Conservation (phyloP, 2,888 invertebrate genomes). For the Eupithecia pulchellata region DNA sequence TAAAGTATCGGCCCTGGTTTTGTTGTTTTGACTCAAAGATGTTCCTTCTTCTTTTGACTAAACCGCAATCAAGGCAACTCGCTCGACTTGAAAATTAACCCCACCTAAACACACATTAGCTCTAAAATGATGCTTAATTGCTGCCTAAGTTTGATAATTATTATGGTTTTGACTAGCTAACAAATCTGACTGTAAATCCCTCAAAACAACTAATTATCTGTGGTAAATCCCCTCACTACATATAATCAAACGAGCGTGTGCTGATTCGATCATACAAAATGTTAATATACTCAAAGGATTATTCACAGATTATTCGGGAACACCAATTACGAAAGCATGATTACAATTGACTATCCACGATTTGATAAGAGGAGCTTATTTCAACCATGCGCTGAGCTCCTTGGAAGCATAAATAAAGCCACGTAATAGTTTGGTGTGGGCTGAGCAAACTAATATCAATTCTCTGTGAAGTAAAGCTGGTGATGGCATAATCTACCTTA, state of each 20-base stretch:
- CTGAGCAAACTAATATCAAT: conserved; percentile 28
- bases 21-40: conserved; percentile 21
- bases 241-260: conserved; percentile 5
- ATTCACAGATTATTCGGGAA: conserved; percentile 43
- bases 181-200: background rate
- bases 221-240: conserved; percentile 1
- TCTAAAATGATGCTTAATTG: background rate
- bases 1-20: conserved; percentile 59
- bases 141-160: background rate
- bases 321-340: conserved; percentile 39
- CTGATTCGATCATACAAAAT: conserved; percentile 20
- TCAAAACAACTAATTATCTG: conserved; percentile 4
- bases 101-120: background rate
- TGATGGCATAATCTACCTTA: conserved; percentile 6
- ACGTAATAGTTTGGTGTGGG: conserved; percentile 37
- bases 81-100: background rate
- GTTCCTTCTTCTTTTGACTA: background rate
- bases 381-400: conserved; percentile 24
- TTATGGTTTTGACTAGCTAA: background rate
- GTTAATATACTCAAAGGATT: conserved; percentile 36
- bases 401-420: conserved; percentile 32
- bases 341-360: conserved; percentile 36
- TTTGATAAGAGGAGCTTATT: conserved; percentile 26
- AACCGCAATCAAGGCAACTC: background rate
- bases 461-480: conserved; percentile 19